A percentile compares a stretch with the other conserved stretches of the same genome.
These are phyloP conservation scores for Lepetodrilus schrolli DNA, from an alignment of 2,888 invertebrate species.

Conservation along the genomic window DNA sequence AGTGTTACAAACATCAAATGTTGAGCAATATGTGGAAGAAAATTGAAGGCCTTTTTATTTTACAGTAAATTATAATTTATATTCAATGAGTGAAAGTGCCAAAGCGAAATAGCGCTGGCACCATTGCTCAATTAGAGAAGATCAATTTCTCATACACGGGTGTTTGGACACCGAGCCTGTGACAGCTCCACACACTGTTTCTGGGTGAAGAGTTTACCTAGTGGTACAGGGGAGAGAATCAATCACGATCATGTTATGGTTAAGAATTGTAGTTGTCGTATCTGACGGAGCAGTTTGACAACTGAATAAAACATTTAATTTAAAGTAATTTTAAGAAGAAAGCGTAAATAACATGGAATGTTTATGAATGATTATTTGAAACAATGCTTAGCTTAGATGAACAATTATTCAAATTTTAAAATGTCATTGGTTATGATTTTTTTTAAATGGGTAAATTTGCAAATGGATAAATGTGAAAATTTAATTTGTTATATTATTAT, in stretches of 20 bases:
- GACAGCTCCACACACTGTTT: background rate
- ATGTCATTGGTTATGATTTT: too few relatives aligned
- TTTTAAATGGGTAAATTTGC: too few relatives aligned
- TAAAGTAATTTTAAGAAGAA: background rate
- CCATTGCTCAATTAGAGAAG: background rate
- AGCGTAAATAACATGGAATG: too few relatives aligned
- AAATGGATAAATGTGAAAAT: too few relatives aligned
- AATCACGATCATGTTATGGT: background rate
- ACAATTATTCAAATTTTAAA: too few relatives aligned
- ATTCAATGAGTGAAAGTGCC: too few relatives aligned
- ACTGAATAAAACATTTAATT: background rate
- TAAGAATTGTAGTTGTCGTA: background rate
- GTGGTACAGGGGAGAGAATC: conserved; percentile 1
- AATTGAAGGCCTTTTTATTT: background rate
- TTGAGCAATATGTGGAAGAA: too few relatives aligned
- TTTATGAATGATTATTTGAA: too few relatives aligned
- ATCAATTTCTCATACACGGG: conserved; percentile 23
- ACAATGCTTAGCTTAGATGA: too few relatives aligned
- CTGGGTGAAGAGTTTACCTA: background rate
- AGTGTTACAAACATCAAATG: background rate
- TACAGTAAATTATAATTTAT: too few relatives aligned
- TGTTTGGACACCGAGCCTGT: background rate
- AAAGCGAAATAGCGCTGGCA: too few relatives aligned
- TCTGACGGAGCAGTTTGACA: background rate
- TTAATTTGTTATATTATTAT: too few relatives aligned